Base-by-base conservation (phyloP, 2,797 vertebrate genomes). In the Rhinogobio ventralis region DNA sequence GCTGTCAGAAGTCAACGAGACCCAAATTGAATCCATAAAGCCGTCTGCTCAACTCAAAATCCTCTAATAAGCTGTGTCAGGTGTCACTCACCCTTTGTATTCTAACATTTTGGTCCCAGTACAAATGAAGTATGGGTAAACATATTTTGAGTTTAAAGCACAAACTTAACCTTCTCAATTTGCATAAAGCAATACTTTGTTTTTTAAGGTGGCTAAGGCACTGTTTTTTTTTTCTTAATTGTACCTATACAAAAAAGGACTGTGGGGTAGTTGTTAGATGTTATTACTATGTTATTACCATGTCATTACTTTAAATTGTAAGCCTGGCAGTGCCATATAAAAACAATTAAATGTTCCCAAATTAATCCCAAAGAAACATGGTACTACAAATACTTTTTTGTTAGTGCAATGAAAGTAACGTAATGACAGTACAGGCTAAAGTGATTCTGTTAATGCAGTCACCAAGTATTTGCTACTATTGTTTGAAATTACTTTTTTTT, bases 1-100 rank as follows among this genome's bases (percentile, higher is more conserved):
- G 85, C 91, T 91, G 93, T 92, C 92, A 92, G 89, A 89, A 85
- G 66, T 88, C 86, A 87, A 83, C 80, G 81, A 89, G 89, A 87
- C 66, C 28, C 15, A 89, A 84, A 84, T 86, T 28, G 87, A 86
- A 60, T 71, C 64, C 49, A 36, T 76, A 73, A 86, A 82, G 42
- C 73, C 36, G 7, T 60, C 57, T 25, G 36, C 73, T 68, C 36
- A 67, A 66, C 1, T 7, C 6, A 15, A 77, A 30, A 77, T 77
- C 74, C 51, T 69, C 75, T 60, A 45, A 49, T 49, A 71, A 71
- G 53, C 39, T 33, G 15, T 25, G 66, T 72, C 53, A 69, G 64
- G 30, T 75, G 71, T 75, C 57, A 66, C 81, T 67, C 62, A 57
- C 64, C 39, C 53, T 60, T 60, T 36, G 19, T 15, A 42, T n/a